These are phyloP conservation scores for Hoplostethus mediterraneus DNA, from an alignment of 2,797 vertebrate species.

Conservation along the genomic window DNA sequence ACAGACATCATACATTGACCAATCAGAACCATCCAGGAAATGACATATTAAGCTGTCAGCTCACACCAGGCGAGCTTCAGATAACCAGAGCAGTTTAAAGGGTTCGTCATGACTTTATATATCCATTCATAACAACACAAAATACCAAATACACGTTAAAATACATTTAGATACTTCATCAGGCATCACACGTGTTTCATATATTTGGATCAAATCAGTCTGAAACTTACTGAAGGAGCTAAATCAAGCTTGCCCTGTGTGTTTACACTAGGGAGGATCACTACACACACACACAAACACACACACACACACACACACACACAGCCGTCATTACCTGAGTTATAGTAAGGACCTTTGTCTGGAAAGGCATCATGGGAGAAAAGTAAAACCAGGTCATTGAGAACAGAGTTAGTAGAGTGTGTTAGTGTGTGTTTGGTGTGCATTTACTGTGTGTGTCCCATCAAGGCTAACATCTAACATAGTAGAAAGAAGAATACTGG, in stretches of 20 bases:
- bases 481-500: too few relatives aligned
- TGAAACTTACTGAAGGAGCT: too few relatives aligned
- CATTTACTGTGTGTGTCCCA: slow-evolving; percentile 5
- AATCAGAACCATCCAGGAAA: neutral
- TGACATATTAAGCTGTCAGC: neutral
- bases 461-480: too few relatives aligned
- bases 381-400: slow-evolving; percentile 48
- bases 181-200: too few relatives aligned
- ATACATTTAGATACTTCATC: too few relatives aligned
- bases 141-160: too few relatives aligned
- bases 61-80: too few relatives aligned
- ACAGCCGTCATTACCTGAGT: slow-evolving; percentile 86
- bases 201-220: too few relatives aligned
- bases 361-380: slow-evolving; percentile 83
- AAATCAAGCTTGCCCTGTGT: too few relatives aligned
- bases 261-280: neutral
- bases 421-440: slow-evolving; percentile 6
- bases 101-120: too few relatives aligned
- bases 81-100: too few relatives aligned
- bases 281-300: neutral
- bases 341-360: slow-evolving; percentile 89
- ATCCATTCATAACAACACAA: too few relatives aligned
- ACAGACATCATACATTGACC: neutral
- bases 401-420: slow-evolving; percentile 37
- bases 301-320: slow-evolving; percentile 21